Base-by-base conservation (phyloP, 2,888 invertebrate genomes). In the Campoplex nolae region DNA sequence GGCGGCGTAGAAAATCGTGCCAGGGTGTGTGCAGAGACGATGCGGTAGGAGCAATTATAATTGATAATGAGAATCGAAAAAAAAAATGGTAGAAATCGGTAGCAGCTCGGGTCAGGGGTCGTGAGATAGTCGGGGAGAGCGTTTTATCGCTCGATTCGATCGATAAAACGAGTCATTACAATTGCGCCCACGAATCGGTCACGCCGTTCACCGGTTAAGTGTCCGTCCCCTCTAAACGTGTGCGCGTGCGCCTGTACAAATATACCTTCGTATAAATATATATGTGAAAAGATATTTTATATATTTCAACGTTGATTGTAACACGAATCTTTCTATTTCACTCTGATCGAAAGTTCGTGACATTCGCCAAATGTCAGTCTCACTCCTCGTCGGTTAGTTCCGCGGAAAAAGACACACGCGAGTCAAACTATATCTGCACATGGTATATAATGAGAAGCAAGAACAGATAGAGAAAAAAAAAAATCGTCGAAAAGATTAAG, bases 91-190 rank as follows among this genome's bases (percentile, higher is more conserved):
- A 32, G 62, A 82, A 84, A 77, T 70, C 78, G 83, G 83, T 83
- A 83, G 77, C 80, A 62, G 54, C 58, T 18, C 18, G 51, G 70
- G 51, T 54, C 62, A 32, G 71, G 75, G 87, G 75, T 83, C 87
- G 87, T 87, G 84, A 79, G 87, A 87, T 77, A 87, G 35, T 81
- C 78, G 68, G 76, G 81, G 71, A 0, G 76, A 82, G 78, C 79
- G 75, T 74, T 87, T 87, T 87, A 87, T 87, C 87, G 87, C 75
- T 83, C 76, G 56, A 75, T 87, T 84, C 82, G 84, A 87, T 87
- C 87, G 74, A 58, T 77, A 71, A 83, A 85, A 78, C 84, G 87
- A 84, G 82, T 84, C 87, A 84, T 87, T 87, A 87, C 84, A 83
- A 84, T 87, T 87, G 87, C 82, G 67, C 84, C 84, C 84, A 79